Percentiles rank a stretch among this genome's conserved stretches.
Evolutionary conservation across 1,140 invertebrate species (phyloP).

Genomic region (Hestina assimilis): DNA sequence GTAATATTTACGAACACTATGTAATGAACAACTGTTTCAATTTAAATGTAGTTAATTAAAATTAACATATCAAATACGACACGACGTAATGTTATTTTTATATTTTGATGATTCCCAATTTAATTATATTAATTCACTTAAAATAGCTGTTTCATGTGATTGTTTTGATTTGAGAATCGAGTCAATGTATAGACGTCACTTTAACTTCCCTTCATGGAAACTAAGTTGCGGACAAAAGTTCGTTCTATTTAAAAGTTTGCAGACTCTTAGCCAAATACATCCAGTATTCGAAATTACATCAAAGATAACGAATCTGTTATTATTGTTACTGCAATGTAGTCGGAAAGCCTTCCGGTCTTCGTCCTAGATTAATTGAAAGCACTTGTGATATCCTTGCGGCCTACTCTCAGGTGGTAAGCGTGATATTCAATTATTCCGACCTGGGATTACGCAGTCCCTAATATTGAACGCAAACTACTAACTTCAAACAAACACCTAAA

Average conservation of each 20-base stretch:
- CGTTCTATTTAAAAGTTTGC: not conserved
- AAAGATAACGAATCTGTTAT: constrained; percentile 37
- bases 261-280: constrained; percentile 4
- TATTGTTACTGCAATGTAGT: constrained; percentile 31
- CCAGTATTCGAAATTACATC: constrained; percentile 29
- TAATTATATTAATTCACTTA: not conserved
- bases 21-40: not conserved
- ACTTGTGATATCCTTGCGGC: constrained; percentile 42
- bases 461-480: constrained; percentile 32
- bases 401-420: constrained; percentile 40
- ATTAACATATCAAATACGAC: not conserved
- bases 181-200: not conserved
- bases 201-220: not conserved
- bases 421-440: constrained; percentile 56
- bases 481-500: constrained; percentile 45
- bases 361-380: constrained; percentile 50
- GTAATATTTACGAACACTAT: constrained; percentile 9
- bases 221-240: constrained; percentile 2
- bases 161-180: not conserved
- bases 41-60: not conserved
- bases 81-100: not conserved
- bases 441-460: constrained; percentile 34
- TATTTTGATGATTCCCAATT: not conserved
- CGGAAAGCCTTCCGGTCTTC: constrained; percentile 21
- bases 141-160: not conserved